These are phyloP conservation scores for Parnassius mnemosyne DNA, from an alignment of 2,888 invertebrate genomes.

Conservation along the genomic window DNA sequence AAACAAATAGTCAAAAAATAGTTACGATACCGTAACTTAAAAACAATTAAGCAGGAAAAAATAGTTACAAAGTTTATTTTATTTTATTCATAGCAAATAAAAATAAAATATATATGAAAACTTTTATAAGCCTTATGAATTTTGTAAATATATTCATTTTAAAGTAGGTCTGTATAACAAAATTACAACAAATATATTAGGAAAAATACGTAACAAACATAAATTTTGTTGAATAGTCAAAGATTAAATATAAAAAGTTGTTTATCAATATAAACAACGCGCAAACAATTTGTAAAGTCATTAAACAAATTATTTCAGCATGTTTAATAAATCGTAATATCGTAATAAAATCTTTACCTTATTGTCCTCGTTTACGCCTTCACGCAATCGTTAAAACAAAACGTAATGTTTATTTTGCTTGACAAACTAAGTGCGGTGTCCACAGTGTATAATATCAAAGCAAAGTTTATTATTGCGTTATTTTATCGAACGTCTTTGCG, in stretches of 20 bases:
- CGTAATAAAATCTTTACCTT: slow-evolving; percentile 46
- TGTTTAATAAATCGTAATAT: slow-evolving; percentile 33
- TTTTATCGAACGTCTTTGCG: slow-evolving; percentile 22
- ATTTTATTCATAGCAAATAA: background rate
- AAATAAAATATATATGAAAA: too few species aligned
- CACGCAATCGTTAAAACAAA: slow-evolving; percentile 40
- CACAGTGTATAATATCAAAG: slow-evolving; percentile 45
- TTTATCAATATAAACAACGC: background rate
- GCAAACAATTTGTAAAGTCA: slow-evolving; percentile 13
- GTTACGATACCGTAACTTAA: background rate
- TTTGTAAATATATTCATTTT: too few species aligned
- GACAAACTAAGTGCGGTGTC: slow-evolving; percentile 38
- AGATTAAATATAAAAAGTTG: too few species aligned
- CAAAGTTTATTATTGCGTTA: slow-evolving; percentile 27
- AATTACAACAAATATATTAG: too few species aligned
- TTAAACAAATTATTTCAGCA: slow-evolving; percentile 25
- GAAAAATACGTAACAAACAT: too few species aligned
- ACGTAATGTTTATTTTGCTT: slow-evolving; percentile 37
- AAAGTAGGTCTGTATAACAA: too few species aligned
- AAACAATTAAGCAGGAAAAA: background rate
- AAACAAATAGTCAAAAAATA: background rate
- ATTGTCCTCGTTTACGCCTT: slow-evolving; percentile 42
- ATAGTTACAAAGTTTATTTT: too few species aligned
- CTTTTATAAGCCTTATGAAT: too few species aligned
- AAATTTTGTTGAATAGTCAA: too few species aligned